These are phyloP conservation scores for Atrichornis clamosus DNA, from an alignment of 2,113 vertebrate species.

Conservation along the genomic window DNA sequence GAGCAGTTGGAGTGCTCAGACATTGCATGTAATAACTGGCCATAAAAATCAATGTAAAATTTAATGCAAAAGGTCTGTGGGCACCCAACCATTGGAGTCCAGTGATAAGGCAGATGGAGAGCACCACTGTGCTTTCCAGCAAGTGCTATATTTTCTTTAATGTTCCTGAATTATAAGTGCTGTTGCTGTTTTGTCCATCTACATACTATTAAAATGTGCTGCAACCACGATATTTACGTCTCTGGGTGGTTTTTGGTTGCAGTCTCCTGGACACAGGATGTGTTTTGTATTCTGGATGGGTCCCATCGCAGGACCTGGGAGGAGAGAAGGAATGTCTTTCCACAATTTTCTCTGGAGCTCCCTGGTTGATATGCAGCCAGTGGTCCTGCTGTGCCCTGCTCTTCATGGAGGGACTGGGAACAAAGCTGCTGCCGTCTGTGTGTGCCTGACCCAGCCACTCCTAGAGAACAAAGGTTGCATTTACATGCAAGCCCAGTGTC, in stretches of 20 bases:
- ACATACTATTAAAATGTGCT: not conserved
- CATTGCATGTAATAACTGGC: constrained; percentile 39
- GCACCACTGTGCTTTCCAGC: not conserved
- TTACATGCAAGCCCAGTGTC: not conserved
- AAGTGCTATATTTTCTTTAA: constrained; percentile 29
- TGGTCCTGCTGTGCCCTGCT: not conserved
- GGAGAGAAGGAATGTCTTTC: not conserved
- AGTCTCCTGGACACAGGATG: not conserved
- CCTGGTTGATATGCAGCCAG: not conserved
- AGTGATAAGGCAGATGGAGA: constrained; percentile 52
- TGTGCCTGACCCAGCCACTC: not conserved
- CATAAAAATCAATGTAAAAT: constrained; percentile 68
- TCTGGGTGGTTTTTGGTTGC: not conserved
- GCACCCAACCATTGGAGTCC: constrained; percentile 49
- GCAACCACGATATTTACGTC: not conserved
- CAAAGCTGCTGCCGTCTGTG: not conserved
- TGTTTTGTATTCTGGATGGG: not conserved
- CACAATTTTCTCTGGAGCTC: not conserved
- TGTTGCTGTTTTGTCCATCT: constrained; percentile 41
- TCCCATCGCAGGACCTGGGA: not conserved
- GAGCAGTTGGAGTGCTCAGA: constrained; percentile 47
- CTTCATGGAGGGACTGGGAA: not conserved
- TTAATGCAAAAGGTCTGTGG: constrained; percentile 64
- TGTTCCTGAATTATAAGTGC: not conserved
- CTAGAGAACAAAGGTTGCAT: not conserved